Base-by-base conservation (phyloP, 64 coral and sea anemone species). In the Anthopleura sola region DNA sequence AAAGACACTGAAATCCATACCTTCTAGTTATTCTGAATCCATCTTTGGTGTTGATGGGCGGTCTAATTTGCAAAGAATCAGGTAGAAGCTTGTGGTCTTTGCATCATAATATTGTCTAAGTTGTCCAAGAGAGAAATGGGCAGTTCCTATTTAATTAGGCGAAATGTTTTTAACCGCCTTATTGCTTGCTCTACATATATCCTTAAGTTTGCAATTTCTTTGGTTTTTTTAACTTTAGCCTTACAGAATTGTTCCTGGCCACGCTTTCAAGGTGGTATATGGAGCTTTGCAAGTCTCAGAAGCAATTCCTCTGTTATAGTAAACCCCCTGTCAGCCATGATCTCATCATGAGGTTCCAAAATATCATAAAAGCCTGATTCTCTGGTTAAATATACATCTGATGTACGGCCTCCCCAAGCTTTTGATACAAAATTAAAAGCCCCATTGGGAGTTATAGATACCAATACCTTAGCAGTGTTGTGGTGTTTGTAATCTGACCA, bases 181-280 rank as follows among this genome's bases (percentile, higher is more conserved):
- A 89, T 83, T 15, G 87, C 87, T 58, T 89, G 80, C 80, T 89
- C 87, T 46, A 89, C 87, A 89, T 83, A 83, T 75, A 84, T 89
- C 64, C 80, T 69, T 31, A 89, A 60, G 71, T 89, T 89, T 74
- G 80, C 80, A 83, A 89, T 83, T 36, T 82, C 87, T 75, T 89
- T 83, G 53, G 78, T 89, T 68, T 89, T 89, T 39, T 50, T 74
- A 24, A 89, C 37, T 68, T 88, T 88, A 69, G 69, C 38, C 78
- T n/a, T n/a, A n/a, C n/a, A n/a, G n/a, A 88, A 68, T 51, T 88
- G 87, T 71, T 83, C 79, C 51, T 74, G 40, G 36, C 80, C 87
- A 37, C 79, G 47, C 83, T 86, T 84, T 49, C 80, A 80, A 74
- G 87, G 87, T 32, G 80, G 87, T 13, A 89, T 89, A 50, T 89